phyloP scores from a whole-genome alignment of 1,140 invertebrate genomes.

The Coenobita brevimanus region DNA sequence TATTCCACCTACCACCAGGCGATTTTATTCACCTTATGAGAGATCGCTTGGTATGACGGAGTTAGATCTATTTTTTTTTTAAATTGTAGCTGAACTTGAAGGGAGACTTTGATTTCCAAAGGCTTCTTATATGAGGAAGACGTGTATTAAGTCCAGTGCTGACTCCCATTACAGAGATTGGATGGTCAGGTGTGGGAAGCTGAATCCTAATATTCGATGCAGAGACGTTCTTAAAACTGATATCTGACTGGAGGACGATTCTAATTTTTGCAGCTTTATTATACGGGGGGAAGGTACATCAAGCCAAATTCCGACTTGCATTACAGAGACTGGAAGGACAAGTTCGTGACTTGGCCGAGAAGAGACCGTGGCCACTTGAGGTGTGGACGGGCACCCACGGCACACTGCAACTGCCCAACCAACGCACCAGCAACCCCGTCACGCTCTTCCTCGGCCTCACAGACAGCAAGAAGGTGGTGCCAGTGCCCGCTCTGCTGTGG shows the following conservation, averaged over 20 bases:
- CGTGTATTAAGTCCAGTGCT: too few relatives aligned
- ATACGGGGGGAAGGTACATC: background rate
- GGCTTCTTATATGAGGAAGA: too few relatives aligned
- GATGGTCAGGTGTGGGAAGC: too few relatives aligned
- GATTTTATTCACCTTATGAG: too few relatives aligned
- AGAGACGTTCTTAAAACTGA: too few relatives aligned
- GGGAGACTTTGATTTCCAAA: too few relatives aligned
- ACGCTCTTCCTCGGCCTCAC: constrained; percentile 47
- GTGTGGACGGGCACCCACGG: constrained; percentile 57
- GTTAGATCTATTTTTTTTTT: too few relatives aligned
- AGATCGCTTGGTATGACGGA: too few relatives aligned
- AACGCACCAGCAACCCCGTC: background rate
- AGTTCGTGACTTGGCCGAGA: constrained; percentile 36
- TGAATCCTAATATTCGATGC: too few relatives aligned
- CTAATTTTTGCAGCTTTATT: background rate
- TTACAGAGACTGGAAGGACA: constrained; percentile 46
- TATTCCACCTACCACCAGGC: too few relatives aligned
- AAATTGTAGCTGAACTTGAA: too few relatives aligned
- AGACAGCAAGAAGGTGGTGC: constrained; percentile 23
- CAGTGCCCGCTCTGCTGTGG: constrained; percentile 56
- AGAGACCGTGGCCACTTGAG: constrained; percentile 5
- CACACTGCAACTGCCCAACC: constrained; percentile 41
- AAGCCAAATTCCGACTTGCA: background rate
- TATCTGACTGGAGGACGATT: constrained; percentile 58
- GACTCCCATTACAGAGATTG: too few relatives aligned